phyloP scores from a whole-genome alignment of 2,797 vertebrate species.

The Notolabrus celidotus region DNA sequence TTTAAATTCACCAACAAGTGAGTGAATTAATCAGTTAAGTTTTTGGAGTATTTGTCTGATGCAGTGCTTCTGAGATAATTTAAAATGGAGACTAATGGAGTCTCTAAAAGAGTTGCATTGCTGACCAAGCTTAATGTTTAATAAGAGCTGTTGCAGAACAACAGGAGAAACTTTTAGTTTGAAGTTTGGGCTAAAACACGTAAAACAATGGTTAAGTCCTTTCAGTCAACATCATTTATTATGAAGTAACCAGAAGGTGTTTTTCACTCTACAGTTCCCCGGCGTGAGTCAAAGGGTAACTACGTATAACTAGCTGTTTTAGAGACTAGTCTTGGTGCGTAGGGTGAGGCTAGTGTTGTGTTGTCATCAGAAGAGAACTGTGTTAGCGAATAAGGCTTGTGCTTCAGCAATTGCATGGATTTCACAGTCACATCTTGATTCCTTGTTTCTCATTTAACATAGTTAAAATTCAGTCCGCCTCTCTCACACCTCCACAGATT shows the following conservation, averaged over 20 bases:
- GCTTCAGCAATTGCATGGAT: slow-evolving; percentile 59
- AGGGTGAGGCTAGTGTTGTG: slow-evolving; percentile 36
- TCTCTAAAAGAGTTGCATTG: background rate
- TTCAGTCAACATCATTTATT: slow-evolving; percentile 2
- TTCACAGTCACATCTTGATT: slow-evolving; percentile 56
- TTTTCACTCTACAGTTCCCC: slow-evolving; percentile 63
- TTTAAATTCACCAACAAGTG: too few relatives aligned
- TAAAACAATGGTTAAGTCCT: background rate
- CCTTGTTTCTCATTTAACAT: slow-evolving; percentile 38
- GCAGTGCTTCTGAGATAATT: background rate
- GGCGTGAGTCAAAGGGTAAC: slow-evolving; percentile 65
- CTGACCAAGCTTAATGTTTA: background rate
- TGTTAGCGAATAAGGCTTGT: slow-evolving; percentile 32
- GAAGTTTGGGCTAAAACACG: slow-evolving; percentile 62
- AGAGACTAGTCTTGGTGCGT: slow-evolving; percentile 37
- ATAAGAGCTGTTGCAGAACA: background rate
- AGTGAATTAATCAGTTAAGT: too few relatives aligned
- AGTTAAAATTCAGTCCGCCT: slow-evolving; percentile 28
- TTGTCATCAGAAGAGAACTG: slow-evolving; percentile 30
- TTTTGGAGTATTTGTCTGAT: background rate
- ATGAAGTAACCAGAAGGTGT: slow-evolving; percentile 32
- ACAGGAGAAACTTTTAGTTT: background rate
- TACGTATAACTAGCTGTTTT: slow-evolving; percentile 20
- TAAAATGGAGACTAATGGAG: too few relatives aligned
- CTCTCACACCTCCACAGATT: slow-evolving; percentile 24